Evolutionary conservation across 2,888 invertebrate species (phyloP).

Genomic region (Chloromyia formosa): DNA sequence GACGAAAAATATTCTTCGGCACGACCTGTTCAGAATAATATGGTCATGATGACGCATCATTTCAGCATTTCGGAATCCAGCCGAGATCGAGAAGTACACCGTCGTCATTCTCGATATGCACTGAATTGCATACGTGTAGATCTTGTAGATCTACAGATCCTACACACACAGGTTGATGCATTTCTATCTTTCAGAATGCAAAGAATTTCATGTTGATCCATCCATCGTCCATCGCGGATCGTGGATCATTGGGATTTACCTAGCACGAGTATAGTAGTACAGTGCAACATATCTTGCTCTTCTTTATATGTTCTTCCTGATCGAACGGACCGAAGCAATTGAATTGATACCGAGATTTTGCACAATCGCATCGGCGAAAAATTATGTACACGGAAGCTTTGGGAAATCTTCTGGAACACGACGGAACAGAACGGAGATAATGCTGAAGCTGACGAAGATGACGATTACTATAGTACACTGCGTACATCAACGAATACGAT

Average conservation of each 20-base stretch:
- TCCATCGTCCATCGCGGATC: background rate
- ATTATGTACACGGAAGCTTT: slow-evolving; percentile 48
- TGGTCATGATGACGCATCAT: slow-evolving; percentile 1
- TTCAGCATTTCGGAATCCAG: background rate
- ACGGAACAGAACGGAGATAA: no score
- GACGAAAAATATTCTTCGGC: slow-evolving; percentile 11
- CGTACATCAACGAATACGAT: background rate
- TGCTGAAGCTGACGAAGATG: background rate
- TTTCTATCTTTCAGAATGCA: background rate
- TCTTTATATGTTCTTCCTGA: background rate
- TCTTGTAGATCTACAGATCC: background rate
- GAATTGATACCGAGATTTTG: background rate
- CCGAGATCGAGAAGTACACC: background rate
- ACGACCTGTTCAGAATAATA: background rate
- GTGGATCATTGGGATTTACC: no score
- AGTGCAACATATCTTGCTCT: background rate
- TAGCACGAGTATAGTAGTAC: no score
- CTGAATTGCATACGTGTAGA: background rate
- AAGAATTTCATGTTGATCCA: slow-evolving; percentile 6
- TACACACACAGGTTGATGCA: no score
- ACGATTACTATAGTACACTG: background rate
- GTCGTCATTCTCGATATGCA: background rate
- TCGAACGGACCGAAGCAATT: background rate
- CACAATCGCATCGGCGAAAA: background rate
- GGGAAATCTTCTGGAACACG: background rate